Base-by-base conservation (phyloP, 2,888 invertebrate genomes). In the Gonocerus acuteangulatus region DNA sequence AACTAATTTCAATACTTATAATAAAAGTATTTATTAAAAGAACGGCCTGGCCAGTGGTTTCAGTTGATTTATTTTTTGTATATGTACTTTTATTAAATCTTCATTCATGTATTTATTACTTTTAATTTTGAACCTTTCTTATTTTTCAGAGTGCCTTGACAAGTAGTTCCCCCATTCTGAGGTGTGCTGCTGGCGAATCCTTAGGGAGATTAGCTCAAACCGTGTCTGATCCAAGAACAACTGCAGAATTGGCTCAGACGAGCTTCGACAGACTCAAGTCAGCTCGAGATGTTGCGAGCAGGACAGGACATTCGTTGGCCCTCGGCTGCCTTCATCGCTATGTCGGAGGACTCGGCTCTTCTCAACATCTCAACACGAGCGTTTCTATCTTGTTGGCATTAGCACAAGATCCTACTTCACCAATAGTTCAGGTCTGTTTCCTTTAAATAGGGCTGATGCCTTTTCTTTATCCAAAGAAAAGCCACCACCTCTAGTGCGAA, bases 311-410 rank as follows among this genome's bases (percentile, higher is more conserved):
- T 75, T 91, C 91, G 0, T 76, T 99, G 65, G 94, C 96, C 0
- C 80, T 96, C n/a, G 99, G 97, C 36, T 95, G 94, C 69, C 81
- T 99, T 48, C 96, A 96, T 77, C 82, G 94, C 32, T 95, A 95
- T 70, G 86, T 96, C 0, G 96, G 97, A 6, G 93, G 96, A 3
- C 87, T 95, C 84, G 93, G 96, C 1, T 92, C 94, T 1, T 92
- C 93, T 66, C 95, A 96, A 71, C 91, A 95, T 77, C 80, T 94
- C 58, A 91, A 88, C 71, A 91, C 95, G 1, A 95, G 94, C 73
- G 89, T 99, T 69, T 94, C 94, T 39, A 94, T 97, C 72, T 74
- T 99, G 48, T 77, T 97, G 18, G 95, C 96, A 1, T 76, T 97
- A 36, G 94, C 95, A 1, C 95, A 96, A 75, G 97, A 97, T 73